Evolutionary conservation across 2,797 vertebrate species (phyloP).

Genomic region (Spatula clypeata): DNA sequence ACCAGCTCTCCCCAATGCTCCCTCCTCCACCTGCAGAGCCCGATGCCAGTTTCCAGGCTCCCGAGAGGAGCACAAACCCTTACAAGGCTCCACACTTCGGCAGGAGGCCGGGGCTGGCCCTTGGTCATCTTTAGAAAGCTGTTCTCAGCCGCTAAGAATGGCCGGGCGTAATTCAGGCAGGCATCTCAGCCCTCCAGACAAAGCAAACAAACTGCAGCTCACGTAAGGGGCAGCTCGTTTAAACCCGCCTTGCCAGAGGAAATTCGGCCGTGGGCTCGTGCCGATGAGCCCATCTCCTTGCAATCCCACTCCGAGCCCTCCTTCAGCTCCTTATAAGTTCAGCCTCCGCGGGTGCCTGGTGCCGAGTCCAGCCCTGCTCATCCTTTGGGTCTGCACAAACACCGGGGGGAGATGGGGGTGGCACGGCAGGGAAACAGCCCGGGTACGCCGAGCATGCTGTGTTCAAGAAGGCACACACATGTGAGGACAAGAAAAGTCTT

Average conservation of each 20-base stretch:
- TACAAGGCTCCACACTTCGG: neutral
- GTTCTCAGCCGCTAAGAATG: neutral
- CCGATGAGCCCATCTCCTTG: neutral
- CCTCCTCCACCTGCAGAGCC: rapidly evolving
- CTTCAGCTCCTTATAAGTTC: neutral
- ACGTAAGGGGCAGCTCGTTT: neutral
- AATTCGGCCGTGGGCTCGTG: rapidly evolving
- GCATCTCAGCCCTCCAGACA: neutral
- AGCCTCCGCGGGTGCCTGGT: neutral
- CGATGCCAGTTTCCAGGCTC: neutral
- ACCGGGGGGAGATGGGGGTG: rapidly evolving
- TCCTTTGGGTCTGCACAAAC: rapidly evolving
- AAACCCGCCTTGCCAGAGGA: rapidly evolving
- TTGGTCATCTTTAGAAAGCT: neutral
- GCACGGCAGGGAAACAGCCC: rapidly evolving
- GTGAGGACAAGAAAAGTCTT: neutral
- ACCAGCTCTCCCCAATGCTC: rapidly evolving
- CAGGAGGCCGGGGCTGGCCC: neutral
- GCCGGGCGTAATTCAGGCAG: neutral
- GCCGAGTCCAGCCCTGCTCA: rapidly evolving
- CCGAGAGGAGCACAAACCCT: neutral
- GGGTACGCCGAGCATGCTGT: rapidly evolving
- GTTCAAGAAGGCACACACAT: rapidly evolving
- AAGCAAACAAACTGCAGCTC: neutral
- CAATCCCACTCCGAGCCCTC: neutral